phyloP scores from a whole-genome alignment of 1,140 invertebrate genomes.

The Tetraneura akinire region DNA sequence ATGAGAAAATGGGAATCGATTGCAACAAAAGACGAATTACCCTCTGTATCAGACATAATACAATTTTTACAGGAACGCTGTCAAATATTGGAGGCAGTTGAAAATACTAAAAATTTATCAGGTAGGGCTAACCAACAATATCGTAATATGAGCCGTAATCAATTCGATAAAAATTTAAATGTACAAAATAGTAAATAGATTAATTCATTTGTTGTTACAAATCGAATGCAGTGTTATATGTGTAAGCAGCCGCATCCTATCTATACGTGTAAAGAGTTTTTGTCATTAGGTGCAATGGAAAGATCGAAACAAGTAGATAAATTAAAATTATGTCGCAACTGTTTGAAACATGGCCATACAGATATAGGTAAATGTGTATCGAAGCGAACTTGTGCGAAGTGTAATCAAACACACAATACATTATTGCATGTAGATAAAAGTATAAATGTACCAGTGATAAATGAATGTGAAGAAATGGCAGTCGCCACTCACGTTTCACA shows the following conservation, averaged over 20 bases:
- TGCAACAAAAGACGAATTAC: neutral
- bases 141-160: neutral
- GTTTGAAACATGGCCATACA: neutral
- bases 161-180: neutral
- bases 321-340: neutral
- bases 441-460: no score
- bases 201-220: neutral
- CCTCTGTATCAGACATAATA: neutral
- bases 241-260: slow-evolving; percentile 1
- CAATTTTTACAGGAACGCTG: neutral
- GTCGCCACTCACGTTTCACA: neutral
- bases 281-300: neutral
- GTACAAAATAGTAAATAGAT: neutral
- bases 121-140: neutral
- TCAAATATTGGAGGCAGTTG: neutral
- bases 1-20: neutral
- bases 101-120: neutral
- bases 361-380: neutral
- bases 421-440: neutral
- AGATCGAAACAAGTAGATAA: neutral
- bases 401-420: neutral
- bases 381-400: neutral
- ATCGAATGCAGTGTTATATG: neutral
- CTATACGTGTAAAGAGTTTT: neutral
- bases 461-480: no score